Conservation (phyloP, 1,140 invertebrate genomes). For the Drosophila setifemur region DNA sequence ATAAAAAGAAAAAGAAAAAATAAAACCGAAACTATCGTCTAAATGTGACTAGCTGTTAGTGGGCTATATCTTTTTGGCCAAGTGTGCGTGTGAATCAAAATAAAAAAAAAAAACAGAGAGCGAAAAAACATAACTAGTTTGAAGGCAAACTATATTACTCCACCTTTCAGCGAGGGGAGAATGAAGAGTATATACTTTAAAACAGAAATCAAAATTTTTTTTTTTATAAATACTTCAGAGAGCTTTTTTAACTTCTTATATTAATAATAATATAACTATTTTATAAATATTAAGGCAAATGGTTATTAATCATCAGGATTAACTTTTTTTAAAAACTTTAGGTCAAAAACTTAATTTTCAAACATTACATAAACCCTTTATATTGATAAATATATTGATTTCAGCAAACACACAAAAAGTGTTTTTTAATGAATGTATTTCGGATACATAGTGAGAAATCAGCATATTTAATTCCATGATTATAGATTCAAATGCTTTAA, state of each 20-base stretch:
- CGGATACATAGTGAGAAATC: constrained; percentile 7
- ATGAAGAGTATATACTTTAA: background rate
- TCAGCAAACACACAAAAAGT: too few relatives aligned
- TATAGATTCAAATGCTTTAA: constrained; percentile 11
- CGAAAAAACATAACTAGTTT: constrained; percentile 1
- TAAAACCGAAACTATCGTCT: constrained; percentile 12
- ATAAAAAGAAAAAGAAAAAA: constrained; percentile 23
- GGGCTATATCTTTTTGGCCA: background rate
- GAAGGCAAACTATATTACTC: background rate
- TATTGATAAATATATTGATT: too few relatives aligned
- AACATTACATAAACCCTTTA: too few relatives aligned
- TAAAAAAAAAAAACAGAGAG: background rate
- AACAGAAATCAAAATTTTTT: background rate
- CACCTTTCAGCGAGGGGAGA: background rate
- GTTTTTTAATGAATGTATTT: background rate
- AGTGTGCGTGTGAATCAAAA: background rate
- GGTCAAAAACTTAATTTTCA: too few relatives aligned
- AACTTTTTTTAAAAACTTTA: too few relatives aligned
- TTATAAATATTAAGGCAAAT: too few relatives aligned
- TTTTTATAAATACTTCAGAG: too few relatives aligned
- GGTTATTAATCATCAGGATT: too few relatives aligned
- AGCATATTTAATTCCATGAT: constrained; percentile 9
- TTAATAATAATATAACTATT: too few relatives aligned
- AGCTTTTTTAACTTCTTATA: too few relatives aligned
- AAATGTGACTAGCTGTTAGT: constrained; percentile 15